phyloP scores from a whole-genome alignment of 2,888 invertebrate genomes.

The Stenolophus ochropezus region DNA sequence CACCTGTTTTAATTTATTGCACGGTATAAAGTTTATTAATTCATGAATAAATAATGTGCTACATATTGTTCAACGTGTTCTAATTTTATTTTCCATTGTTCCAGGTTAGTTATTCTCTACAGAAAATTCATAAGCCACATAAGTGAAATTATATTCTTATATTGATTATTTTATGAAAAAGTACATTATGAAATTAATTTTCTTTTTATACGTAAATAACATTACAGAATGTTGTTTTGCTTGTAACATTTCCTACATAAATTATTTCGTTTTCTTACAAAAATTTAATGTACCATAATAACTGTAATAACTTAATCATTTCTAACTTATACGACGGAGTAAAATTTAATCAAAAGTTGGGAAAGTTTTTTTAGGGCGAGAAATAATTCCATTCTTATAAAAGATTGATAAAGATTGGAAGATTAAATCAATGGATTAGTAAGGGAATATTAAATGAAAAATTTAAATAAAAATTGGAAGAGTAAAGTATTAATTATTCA shows the following conservation, averaged over 20 bases:
- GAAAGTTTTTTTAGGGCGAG: background rate
- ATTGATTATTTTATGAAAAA: background rate
- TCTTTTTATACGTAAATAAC: background rate
- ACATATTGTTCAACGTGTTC: background rate
- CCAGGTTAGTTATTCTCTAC: background rate
- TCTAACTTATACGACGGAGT: background rate
- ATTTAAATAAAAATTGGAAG: background rate
- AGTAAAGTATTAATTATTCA: background rate
- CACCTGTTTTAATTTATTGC: too few species aligned
- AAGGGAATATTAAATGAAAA: background rate
- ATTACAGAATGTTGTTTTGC: background rate
- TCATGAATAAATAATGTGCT: background rate
- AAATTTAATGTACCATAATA: background rate
- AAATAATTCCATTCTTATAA: background rate
- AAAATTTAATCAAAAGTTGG: background rate
- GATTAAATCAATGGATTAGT: background rate
- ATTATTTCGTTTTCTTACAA: background rate
- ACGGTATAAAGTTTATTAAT: too few species aligned
- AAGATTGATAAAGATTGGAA: background rate
- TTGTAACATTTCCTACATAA: background rate
- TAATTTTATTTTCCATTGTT: background rate
- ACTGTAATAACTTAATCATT: background rate
- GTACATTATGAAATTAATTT: background rate
- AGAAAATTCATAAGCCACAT: background rate
- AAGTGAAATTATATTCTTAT: background rate